Evolutionary conservation across 2,888 invertebrate species (phyloP), one percentile per base, ranked within the genome.

Genomic region (Parelbella ahira): DNA sequence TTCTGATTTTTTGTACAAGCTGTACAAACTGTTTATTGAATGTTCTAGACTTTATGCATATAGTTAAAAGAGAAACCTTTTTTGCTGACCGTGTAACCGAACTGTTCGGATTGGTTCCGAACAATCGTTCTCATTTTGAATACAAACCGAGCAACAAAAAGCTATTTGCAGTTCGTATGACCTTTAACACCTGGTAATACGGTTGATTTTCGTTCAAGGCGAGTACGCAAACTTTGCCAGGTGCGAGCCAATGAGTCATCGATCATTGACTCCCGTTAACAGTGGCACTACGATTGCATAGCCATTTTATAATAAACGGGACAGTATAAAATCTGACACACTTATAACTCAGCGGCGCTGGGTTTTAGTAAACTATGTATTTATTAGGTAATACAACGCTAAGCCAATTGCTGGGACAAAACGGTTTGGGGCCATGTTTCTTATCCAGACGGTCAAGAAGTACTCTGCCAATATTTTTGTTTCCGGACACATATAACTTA

Each of bases 211-310:
- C 9, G 24, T 19, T 1, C 7, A 8, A 12, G 8, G 6, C 2
- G 4, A 6, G 0, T 11, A 11, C 7, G 11, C 25, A 20, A 21
- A 20, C n/a, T 25, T 24, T 27, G 27, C 57, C 54, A 58, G 52
- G 49, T 54, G 55, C 39, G 50, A 51, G 50, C 24, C 42, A 51
- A 54, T 73, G 71, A 74, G 52, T 74, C 74, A 74, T 60, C 64
- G 74, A 63, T 51, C 69, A 53, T 68, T 71, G 72, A 67, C 66
- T 65, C 39, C 27, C 23, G 37, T 27, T 29, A 25, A 13, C 19
- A 32, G 30, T 38, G 32, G 32, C 33, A 25, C 27, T 19, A n/a
- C n/a, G 27, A 4, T 19, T 32, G 25, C 20, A 27, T 20, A 4
- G n/a, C 13, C 20, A 25, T 29, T 12, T 8, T 18, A 15, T 9